Evolutionary conservation across 2,888 invertebrate genomes (phyloP), one percentile per base, ranked within the genome.

Genomic region (Seladonia tumulorum): DNA sequence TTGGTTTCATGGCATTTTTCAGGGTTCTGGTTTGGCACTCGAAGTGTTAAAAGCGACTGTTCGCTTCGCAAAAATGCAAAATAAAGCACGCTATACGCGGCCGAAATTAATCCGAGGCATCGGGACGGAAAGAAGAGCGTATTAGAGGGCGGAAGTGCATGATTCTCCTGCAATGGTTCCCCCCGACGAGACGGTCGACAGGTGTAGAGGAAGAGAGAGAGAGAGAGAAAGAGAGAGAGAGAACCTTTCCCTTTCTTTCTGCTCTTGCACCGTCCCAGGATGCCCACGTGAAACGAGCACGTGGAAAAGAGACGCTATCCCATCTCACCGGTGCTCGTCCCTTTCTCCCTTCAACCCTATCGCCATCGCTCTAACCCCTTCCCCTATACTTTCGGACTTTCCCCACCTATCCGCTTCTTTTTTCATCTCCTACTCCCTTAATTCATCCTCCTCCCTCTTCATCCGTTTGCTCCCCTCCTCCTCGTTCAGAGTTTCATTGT

Each of bases 61-160:
- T 63, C 10, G 22, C 22, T 35, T 35, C 1, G 66, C 35, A 29
- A 76, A 49, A 68, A 47, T 18, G 60, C 22, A 8, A 8, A 18
- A 66, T 29, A 5, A 25, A 3, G 60, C 73, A 35, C 79, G 47
- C 18, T 63, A 45, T 60, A 75, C 53, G 35, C 79, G 49, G 25
- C 39, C 53, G 76, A 83, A 81, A 83, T 76, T 45, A 80, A 85
- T 85, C 47, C 81, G 35, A 78, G 78, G 60, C 74, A 66, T 49
- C 22, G 91, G 89, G 85, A 91, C 93, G 92, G 92, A 92, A 93
- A 92, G 92, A 90, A 81, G 78, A 83, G 83, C 45, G 76, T 81
- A 87, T 76, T 87, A 83, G 90, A 89, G 93, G 91, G 90, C 94
- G 94, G 94, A 94, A 94, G 93, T 92, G 93, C 94, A 94, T 94